Percentiles rank a stretch among this genome's conserved stretches.
Conservation (phyloP, 2,797 vertebrate genomes). For the Pampus argenteus region DNA sequence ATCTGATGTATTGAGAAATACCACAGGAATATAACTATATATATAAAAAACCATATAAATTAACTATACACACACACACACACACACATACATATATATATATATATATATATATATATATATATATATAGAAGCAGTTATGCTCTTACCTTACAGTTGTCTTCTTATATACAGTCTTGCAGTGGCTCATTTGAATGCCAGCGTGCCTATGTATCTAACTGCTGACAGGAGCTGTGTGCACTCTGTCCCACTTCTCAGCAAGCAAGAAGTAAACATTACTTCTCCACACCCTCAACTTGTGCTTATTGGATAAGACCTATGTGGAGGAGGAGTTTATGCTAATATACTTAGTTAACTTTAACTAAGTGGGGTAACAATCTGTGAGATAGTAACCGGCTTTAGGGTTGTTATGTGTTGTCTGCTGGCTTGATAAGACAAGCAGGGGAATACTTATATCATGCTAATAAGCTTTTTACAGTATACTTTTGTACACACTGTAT, state of each 20-base stretch:
- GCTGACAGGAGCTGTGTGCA: slow-evolving; percentile 60
- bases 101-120: too few relatives aligned
- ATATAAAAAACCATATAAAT: too few relatives aligned
- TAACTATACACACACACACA: too few relatives aligned
- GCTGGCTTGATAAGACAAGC: background rate
- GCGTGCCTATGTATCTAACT: slow-evolving; percentile 20
- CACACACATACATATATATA: too few relatives aligned
- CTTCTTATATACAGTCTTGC: slow-evolving; percentile 60
- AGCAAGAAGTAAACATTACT: slow-evolving; percentile 74
- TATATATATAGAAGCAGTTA: background rate
- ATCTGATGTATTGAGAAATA: background rate
- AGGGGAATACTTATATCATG: background rate
- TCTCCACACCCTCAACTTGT: slow-evolving; percentile 51
- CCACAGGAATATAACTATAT: background rate
- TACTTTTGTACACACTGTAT: background rate
- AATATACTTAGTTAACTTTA: background rate
- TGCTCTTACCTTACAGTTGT: slow-evolving; percentile 69
- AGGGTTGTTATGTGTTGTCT: background rate
- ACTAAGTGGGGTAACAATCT: background rate
- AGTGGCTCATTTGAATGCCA: slow-evolving; percentile 65
- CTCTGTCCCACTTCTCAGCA: slow-evolving; percentile 74
- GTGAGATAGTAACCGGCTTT: background rate
- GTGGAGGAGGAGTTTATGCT: slow-evolving; percentile 51
- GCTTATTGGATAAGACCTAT: slow-evolving; percentile 60
- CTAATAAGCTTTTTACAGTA: background rate